Percentiles rank a stretch among this genome's conserved stretches.
Conservation (phyloP, 2,888 invertebrate species). For the Pinctada fucata region DNA sequence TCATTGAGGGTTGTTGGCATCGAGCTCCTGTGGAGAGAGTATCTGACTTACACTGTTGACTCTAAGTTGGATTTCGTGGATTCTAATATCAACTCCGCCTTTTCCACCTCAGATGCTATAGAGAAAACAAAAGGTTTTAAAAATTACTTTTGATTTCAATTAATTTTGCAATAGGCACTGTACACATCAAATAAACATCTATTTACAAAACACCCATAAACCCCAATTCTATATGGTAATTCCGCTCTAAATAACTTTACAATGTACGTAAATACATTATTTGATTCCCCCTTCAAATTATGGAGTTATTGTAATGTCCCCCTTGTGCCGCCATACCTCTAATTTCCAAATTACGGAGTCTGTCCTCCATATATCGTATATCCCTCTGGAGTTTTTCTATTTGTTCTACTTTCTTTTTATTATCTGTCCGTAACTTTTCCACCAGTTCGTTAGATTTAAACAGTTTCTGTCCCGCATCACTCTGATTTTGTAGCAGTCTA, state of each 20-base stretch:
- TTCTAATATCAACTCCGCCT: constrained; percentile 68
- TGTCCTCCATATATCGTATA: constrained; percentile 61
- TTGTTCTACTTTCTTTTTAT: constrained; percentile 62
- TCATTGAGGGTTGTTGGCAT: too few species aligned
- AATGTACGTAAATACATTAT: too few species aligned
- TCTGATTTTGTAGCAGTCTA: constrained; percentile 49
- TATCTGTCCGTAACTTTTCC: constrained; percentile 58
- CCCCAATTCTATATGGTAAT: too few species aligned
- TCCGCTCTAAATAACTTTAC: too few species aligned
- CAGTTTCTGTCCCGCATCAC: constrained; percentile 54
- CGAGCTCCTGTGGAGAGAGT: too few species aligned
- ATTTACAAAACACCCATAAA: too few species aligned
- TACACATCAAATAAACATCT: too few species aligned
- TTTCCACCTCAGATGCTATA: constrained; percentile 70
- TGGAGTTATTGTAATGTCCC: too few species aligned
- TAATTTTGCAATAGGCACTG: too few species aligned
- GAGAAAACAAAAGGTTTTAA: neutral
- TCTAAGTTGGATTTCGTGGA: constrained; percentile 59
- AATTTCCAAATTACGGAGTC: constrained; percentile 64
- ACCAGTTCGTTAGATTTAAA: constrained; percentile 51
- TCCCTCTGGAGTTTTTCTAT: constrained; percentile 62
- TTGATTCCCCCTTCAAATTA: too few species aligned
- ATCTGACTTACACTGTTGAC: constrained; percentile 52
- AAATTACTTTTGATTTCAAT: too few species aligned
- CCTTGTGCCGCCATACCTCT: constrained; percentile 49